Base-by-base conservation (phyloP, 2,797 vertebrate genomes). In the Menidia menidia region DNA sequence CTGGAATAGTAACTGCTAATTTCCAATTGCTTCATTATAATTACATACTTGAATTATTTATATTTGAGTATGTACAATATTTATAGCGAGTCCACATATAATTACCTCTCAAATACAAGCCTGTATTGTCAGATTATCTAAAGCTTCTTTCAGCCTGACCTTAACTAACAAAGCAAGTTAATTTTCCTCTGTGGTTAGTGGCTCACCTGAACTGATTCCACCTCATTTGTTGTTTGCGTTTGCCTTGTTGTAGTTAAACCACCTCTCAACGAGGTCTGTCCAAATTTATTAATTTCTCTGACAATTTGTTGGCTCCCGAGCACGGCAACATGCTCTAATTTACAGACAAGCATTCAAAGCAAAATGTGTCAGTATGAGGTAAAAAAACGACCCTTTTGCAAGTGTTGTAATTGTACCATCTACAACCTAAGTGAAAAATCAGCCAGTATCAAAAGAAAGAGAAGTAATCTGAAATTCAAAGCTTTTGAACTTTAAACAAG, bases 231-330 rank as follows among this genome's bases (percentile, higher is more conserved):
- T 56, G 57, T 51, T 67, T 75, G 57, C 30, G 6, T 68, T 71
- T 64, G 11, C 64, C 70, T 56, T 33, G 6, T 64, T 70, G 67
- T 54, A 45, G 67, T 74, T 50, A 63, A 67, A 61, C 45, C 41
- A 78, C 58, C 78, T 75, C 60, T 59, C 60, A 65, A 65, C 16
- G 64, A 73, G 68, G 66, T 41, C 62, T 55, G 61, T 82, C 71
- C 51, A 70, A 68, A 82, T 73, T 73, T 86, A 80, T 61, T 77
- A 86, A 78, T 44, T 12, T 68, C 3, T n/a, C 65, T 73, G 81
- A 77, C 72, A 68, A 54, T 63, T 16, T 35, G 32, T 58, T 47
- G 48, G 45, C 55, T 61, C 47, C 71, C 60, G 71, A 51, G 57
- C 59, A 48, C 54, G 65, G 63, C 41, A 59, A 56, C 39, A 48